Conservation (phyloP, 2,797 vertebrate species). For the Limosa lapponica region DNA sequence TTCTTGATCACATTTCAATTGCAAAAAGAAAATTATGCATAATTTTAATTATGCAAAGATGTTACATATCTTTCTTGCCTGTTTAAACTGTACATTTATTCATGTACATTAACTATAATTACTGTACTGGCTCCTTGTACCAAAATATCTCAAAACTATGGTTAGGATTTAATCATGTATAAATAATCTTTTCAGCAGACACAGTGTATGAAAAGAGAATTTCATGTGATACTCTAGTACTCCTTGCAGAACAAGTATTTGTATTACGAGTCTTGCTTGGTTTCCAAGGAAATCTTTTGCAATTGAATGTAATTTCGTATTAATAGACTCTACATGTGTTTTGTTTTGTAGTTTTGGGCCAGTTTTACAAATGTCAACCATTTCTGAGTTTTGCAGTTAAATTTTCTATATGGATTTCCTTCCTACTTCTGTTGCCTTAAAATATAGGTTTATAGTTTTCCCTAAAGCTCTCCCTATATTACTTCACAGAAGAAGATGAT, state of each 20-base stretch:
- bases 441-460: background rate
- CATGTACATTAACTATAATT: constrained; percentile 14
- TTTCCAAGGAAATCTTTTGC: constrained; percentile 67
- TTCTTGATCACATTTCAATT: constrained; percentile 7
- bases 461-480: background rate
- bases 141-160: constrained; percentile 36
- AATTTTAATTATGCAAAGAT: background rate
- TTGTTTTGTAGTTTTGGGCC: constrained; percentile 31
- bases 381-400: constrained; percentile 30
- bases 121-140: background rate
- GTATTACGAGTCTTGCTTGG: background rate
- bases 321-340: constrained; percentile 40
- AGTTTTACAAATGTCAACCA: constrained; percentile 40
- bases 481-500: background rate
- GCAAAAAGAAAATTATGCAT: background rate
- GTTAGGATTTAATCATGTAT: constrained; percentile 52
- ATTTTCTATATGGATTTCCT: background rate
- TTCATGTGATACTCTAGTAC: constrained; percentile 44
- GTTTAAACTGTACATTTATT: background rate
- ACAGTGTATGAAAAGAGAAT: constrained; percentile 58
- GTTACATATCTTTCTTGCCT: background rate
- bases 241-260: constrained; percentile 49
- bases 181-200: constrained; percentile 59
- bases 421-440: background rate
- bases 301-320: constrained; percentile 51